Percentiles rank a stretch among this genome's conserved stretches.
phyloP scores from a whole-genome alignment of 2,888 invertebrate species.

The Campaea margaritaria region DNA sequence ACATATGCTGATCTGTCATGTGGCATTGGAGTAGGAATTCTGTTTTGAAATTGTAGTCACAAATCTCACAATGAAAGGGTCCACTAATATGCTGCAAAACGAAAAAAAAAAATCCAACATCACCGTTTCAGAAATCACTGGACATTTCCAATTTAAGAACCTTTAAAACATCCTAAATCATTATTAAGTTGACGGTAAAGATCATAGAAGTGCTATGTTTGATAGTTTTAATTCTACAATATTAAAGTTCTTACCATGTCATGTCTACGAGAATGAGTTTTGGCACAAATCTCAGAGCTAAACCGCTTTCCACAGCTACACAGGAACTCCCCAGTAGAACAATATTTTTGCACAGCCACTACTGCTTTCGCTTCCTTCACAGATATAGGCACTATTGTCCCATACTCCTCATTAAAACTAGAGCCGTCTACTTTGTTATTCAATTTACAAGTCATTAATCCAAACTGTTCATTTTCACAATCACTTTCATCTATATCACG shows the following conservation, averaged over 20 bases:
- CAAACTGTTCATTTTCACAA: slow-evolving; percentile 26
- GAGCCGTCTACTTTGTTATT: slow-evolving; percentile 60
- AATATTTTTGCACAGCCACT: slow-evolving; percentile 65
- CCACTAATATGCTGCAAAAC: slow-evolving; percentile 70
- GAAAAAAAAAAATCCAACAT: not conserved
- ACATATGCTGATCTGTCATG: slow-evolving; percentile 76
- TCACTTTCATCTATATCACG: slow-evolving; percentile 32
- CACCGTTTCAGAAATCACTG: too few species aligned
- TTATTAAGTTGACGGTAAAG: too few species aligned
- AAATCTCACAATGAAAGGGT: slow-evolving; percentile 64
- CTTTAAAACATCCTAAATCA: too few species aligned
- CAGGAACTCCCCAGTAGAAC: slow-evolving; percentile 57
- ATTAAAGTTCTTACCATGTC: slow-evolving; percentile 59
- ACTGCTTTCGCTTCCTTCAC: slow-evolving; percentile 71
- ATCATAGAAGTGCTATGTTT: too few species aligned
- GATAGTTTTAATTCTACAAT: too few species aligned
- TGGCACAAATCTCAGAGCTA: slow-evolving; percentile 58
- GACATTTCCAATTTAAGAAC: too few species aligned
- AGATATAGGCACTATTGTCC: slow-evolving; percentile 65
- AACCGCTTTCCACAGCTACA: slow-evolving; percentile 68
- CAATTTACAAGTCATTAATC: slow-evolving; percentile 18
- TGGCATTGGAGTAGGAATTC: slow-evolving; percentile 72
- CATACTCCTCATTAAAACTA: slow-evolving; percentile 71
- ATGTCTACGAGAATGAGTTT: slow-evolving; percentile 71
- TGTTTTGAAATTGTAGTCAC: slow-evolving; percentile 73